A percentile compares a stretch with the other conserved stretches of the same genome.
phyloP scores from a whole-genome alignment of 1,140 invertebrate genomes.

The Scaptomyza pallida region DNA sequence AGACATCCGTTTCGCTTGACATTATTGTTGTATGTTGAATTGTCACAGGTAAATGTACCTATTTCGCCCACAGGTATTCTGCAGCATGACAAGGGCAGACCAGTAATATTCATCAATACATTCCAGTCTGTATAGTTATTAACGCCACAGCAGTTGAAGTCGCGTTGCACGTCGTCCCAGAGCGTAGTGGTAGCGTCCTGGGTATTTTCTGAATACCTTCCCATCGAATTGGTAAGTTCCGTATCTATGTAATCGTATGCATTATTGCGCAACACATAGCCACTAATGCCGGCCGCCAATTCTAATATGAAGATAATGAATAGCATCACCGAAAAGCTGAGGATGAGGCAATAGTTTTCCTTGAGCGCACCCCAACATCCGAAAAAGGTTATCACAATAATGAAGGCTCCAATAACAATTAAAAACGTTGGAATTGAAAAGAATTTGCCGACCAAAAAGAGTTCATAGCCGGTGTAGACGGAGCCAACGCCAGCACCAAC shows the following conservation, averaged over 20 bases:
- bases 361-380: constrained; percentile 94
- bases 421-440: constrained; percentile 89
- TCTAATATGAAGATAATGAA: constrained; percentile 92
- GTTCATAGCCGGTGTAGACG: constrained; percentile 88
- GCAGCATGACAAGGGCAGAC: constrained; percentile 88
- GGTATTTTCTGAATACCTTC: constrained; percentile 83
- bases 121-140: constrained; percentile 87
- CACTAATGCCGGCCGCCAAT: constrained; percentile 91
- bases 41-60: constrained; percentile 83
- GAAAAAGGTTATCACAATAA: constrained; percentile 93
- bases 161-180: constrained; percentile 87
- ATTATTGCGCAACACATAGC: constrained; percentile 89
- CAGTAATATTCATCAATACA: constrained; percentile 21
- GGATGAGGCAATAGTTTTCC: constrained; percentile 92
- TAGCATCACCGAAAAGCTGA: constrained; percentile 90
- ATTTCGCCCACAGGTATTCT: constrained; percentile 82
- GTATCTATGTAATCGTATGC: constrained; percentile 84
- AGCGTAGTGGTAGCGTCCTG: constrained; percentile 80
- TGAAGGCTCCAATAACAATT: constrained; percentile 91
- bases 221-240: constrained; percentile 85
- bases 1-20: constrained; percentile 85
- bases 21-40: constrained; percentile 38
- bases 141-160: constrained; percentile 91
- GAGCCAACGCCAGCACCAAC: constrained; percentile 88
- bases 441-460: constrained; percentile 87